phyloP scores from a whole-genome alignment of 2,797 vertebrate genomes.

The Pteronotus mesoamericanus region DNA sequence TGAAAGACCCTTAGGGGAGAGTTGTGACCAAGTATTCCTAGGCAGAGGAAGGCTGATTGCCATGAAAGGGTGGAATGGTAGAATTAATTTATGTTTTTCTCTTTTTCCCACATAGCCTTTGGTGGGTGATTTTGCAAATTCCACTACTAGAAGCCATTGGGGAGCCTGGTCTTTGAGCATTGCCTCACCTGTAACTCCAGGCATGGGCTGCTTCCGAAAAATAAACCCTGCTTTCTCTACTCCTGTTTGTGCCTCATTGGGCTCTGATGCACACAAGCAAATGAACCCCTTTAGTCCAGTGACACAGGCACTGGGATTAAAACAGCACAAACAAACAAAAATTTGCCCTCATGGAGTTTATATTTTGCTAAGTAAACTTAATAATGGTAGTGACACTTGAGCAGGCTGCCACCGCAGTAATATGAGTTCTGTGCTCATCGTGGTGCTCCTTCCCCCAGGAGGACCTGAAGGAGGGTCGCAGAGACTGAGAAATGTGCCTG shows the following conservation, averaged over 20 bases:
- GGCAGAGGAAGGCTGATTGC: neutral
- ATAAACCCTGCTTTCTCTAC: neutral
- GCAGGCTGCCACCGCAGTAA: neutral
- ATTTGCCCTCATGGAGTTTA: neutral
- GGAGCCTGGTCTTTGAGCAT: neutral
- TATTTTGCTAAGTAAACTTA: neutral
- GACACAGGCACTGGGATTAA: neutral
- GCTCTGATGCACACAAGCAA: neutral
- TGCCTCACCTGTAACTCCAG: neutral
- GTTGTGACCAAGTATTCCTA: neutral
- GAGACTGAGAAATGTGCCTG: neutral
- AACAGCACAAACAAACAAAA: neutral
- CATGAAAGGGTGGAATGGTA: neutral
- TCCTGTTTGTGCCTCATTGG: neutral
- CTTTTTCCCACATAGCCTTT: neutral
- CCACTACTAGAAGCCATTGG: too few relatives aligned
- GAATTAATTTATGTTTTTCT: neutral
- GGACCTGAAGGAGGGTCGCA: neutral
- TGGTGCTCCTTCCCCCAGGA: neutral
- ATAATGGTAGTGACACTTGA: neutral
- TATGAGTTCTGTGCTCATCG: neutral
- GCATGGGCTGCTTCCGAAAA: neutral
- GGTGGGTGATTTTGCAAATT: neutral
- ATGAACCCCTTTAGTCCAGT: neutral
- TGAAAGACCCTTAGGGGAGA: neutral